A percentile compares a stretch with the other conserved stretches of the same genome.
Conservation (phyloP, 30 jellyfish, hydroid and myxozoan species). For the Pelagia noctiluca region DNA sequence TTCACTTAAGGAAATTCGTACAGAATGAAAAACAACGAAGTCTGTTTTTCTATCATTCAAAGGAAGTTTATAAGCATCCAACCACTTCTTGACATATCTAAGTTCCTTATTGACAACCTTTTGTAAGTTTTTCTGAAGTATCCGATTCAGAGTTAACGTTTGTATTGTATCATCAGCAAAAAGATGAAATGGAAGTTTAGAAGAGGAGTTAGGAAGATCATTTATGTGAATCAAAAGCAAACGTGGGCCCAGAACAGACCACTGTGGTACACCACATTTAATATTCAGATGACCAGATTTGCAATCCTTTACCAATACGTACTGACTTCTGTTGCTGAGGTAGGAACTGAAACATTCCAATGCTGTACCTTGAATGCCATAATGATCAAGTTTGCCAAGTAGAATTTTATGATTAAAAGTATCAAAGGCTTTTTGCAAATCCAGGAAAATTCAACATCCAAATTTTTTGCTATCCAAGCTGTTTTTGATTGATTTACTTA, state of each 20-base stretch:
- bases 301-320: not conserved
- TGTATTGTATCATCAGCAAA: not conserved
- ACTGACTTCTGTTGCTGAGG: constrained; percentile 6
- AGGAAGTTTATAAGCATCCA: too few relatives aligned
- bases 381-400: constrained; percentile 7
- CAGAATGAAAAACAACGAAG: too few relatives aligned
- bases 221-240: too few relatives aligned
- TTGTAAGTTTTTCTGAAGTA: not conserved
- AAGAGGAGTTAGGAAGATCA: too few relatives aligned
- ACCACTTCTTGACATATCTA: too few relatives aligned
- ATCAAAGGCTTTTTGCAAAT: constrained; percentile 21
- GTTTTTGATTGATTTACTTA: not conserved
- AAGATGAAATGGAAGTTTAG: too few relatives aligned
- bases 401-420: constrained; percentile 11
- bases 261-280: constrained; percentile 31
- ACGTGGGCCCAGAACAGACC: constrained; percentile 14
- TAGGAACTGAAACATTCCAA: not conserved
- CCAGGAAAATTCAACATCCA: not conserved
- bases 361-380: constrained; percentile 1
- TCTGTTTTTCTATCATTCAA: too few relatives aligned
- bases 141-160: not conserved
- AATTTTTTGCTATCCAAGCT: not conserved
- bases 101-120: too few relatives aligned
- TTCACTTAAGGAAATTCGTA: too few relatives aligned
- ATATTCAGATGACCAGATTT: not conserved